Conservation (phyloP, 2,888 invertebrate genomes). For the Furcula furcula region DNA sequence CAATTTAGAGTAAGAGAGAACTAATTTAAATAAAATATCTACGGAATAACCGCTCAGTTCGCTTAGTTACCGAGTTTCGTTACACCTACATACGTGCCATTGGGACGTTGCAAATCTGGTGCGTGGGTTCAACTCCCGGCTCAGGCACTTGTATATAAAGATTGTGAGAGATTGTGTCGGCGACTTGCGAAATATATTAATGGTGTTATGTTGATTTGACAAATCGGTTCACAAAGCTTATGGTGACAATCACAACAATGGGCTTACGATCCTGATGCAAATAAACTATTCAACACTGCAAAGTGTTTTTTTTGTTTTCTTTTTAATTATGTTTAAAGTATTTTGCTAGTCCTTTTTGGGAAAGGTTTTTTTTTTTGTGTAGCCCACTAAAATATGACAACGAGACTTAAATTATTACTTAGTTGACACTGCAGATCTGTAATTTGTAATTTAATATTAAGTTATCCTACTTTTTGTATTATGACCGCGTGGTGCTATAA, state of each 20-base stretch:
- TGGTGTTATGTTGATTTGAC: slow-evolving; percentile 57
- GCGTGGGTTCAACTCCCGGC: slow-evolving; percentile 68
- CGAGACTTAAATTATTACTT: too few species aligned
- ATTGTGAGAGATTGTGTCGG: slow-evolving; percentile 52
- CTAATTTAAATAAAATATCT: too few species aligned
- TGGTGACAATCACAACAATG: slow-evolving; percentile 20
- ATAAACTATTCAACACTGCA: slow-evolving; percentile 14
- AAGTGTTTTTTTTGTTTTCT: too few species aligned
- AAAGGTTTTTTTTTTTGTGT: too few species aligned
- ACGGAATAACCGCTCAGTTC: slow-evolving; percentile 35
- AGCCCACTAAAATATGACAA: too few species aligned
- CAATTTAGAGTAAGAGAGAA: too few species aligned
- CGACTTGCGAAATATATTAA: slow-evolving; percentile 63
- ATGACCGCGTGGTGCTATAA: too few species aligned
- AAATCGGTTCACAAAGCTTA: slow-evolving; percentile 44
- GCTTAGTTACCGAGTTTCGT: slow-evolving; percentile 39
- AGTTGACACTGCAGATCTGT: too few species aligned
- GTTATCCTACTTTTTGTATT: too few species aligned
- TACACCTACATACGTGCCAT: slow-evolving; percentile 51
- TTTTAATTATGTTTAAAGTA: too few species aligned
- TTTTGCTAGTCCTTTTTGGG: too few species aligned
- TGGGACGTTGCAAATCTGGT: slow-evolving; percentile 68
- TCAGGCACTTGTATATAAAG: slow-evolving; percentile 52
- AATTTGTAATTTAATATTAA: too few species aligned
- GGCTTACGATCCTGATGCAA: slow-evolving; percentile 15